Evolutionary conservation across 2,797 vertebrate genomes (phyloP).

Genomic region (Rhinogobio ventralis): DNA sequence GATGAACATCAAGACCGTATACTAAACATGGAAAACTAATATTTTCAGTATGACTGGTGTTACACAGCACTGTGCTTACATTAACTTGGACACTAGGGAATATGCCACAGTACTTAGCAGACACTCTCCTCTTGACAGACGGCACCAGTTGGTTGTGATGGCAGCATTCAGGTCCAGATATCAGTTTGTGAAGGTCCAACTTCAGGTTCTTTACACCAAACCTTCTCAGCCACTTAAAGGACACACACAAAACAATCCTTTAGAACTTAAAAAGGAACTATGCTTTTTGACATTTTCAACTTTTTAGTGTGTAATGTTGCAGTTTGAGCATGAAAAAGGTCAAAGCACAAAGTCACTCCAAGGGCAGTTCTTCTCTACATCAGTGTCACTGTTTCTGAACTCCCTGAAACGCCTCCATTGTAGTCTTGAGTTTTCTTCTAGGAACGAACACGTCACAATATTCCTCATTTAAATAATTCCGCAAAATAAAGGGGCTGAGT

Average conservation of each 20-base stretch:
- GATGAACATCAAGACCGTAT: slow-evolving; percentile 1
- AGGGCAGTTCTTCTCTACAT: too few relatives aligned
- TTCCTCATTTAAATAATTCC: too few relatives aligned
- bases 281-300: too few relatives aligned
- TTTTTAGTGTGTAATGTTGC: too few relatives aligned
- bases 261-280: neutral
- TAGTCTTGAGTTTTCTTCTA: too few relatives aligned
- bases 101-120: slow-evolving; percentile 75
- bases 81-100: slow-evolving; percentile 79
- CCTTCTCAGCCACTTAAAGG: slow-evolving; percentile 80
- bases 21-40: neutral
- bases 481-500: too few relatives aligned
- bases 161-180: slow-evolving; percentile 75
- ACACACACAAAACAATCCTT: slow-evolving; percentile 33
- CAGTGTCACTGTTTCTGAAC: too few relatives aligned
- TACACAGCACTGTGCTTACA: slow-evolving; percentile 64
- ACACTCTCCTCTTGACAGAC: slow-evolving; percentile 64
- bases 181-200: slow-evolving; percentile 76
- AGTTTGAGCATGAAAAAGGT: too few relatives aligned
- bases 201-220: slow-evolving; percentile 81
- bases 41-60: neutral
- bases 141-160: slow-evolving; percentile 72
- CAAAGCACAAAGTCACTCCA: too few relatives aligned
- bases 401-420: too few relatives aligned
- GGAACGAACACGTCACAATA: too few relatives aligned